phyloP scores from a whole-genome alignment of 2,888 invertebrate genomes.

The Lycocerus yunnanus region DNA sequence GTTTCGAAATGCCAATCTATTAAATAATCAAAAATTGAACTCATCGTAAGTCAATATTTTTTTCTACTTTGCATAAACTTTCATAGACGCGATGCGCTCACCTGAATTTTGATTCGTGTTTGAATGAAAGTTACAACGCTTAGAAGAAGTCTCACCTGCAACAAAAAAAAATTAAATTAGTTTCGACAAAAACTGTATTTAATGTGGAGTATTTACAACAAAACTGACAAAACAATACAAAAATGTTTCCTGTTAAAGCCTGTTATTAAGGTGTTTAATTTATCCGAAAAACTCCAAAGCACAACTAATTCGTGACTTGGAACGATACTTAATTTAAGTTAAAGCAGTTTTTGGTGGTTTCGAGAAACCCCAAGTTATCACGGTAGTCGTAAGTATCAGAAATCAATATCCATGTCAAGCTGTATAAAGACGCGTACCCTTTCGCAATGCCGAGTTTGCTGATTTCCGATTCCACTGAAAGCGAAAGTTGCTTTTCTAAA shows the following conservation, averaged over 20 bases:
- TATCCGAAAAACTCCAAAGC: not conserved
- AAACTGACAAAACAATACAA: not conserved
- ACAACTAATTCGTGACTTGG: not conserved
- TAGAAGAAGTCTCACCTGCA: conserved; percentile 4
- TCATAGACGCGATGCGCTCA: not conserved
- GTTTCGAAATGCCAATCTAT: not conserved
- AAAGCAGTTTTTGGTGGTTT: conserved; percentile 15
- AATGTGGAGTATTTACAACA: not conserved
- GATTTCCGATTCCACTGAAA: conserved; percentile 19
- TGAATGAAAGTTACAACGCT: not conserved
- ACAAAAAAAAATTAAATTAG: conserved; percentile 4
- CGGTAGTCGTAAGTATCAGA: conserved; percentile 21
- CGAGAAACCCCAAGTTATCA: conserved; percentile 18
- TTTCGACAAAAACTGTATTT: not conserved
- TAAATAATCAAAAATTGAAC: not conserved
- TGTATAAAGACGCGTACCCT: conserved; percentile 20
- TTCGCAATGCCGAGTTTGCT: conserved; percentile 15
- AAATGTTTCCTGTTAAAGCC: not conserved
- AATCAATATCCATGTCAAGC: conserved; percentile 22
- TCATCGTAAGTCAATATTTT: not conserved
- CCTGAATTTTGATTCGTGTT: not conserved
- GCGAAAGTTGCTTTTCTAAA: conserved; percentile 20
- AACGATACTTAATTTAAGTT: not conserved
- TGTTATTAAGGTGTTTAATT: not conserved
- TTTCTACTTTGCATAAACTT: not conserved